phyloP scores from a whole-genome alignment of 1,140 invertebrate species.

The Musca vetustissima region DNA sequence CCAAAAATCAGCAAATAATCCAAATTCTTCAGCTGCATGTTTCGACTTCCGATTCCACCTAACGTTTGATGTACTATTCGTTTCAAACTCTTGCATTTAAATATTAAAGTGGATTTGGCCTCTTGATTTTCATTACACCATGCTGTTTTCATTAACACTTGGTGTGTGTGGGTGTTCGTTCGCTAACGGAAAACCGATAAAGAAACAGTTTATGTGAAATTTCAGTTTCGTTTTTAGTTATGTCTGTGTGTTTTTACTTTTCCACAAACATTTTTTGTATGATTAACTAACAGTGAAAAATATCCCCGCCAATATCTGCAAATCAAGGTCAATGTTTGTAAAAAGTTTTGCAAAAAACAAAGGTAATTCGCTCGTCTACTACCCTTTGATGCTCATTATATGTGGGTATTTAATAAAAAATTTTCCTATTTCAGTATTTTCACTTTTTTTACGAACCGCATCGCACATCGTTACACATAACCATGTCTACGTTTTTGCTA shows the following conservation, averaged over 20 bases:
- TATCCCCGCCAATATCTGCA: background rate
- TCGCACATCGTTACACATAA: background rate
- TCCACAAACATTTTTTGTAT: no score
- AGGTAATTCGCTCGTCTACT: background rate
- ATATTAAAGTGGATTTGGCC: background rate
- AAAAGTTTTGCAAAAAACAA: background rate
- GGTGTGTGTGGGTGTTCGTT: no score
- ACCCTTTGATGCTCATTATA: background rate
- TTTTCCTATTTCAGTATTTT: constrained; percentile 1
- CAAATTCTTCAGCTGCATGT: background rate
- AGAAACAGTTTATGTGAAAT: no score
- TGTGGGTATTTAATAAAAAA: constrained; percentile 9
- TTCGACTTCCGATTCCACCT: background rate
- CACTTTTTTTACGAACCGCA: no score
- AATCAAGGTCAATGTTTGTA: constrained; percentile 23
- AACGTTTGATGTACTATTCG: background rate
- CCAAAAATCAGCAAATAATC: background rate
- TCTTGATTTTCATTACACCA: background rate
- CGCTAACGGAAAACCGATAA: no score
- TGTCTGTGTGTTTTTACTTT: background rate
- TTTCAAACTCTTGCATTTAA: background rate
- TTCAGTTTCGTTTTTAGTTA: background rate
- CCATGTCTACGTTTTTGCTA: constrained; percentile 30
- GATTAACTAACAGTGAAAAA: background rate
- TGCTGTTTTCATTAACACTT: constrained; percentile 23